A percentile compares a stretch with the other conserved stretches of the same genome.
These are phyloP conservation scores for Gymnoscopelus braueri DNA, from an alignment of 2,797 vertebrate genomes.

Conservation along the genomic window DNA sequence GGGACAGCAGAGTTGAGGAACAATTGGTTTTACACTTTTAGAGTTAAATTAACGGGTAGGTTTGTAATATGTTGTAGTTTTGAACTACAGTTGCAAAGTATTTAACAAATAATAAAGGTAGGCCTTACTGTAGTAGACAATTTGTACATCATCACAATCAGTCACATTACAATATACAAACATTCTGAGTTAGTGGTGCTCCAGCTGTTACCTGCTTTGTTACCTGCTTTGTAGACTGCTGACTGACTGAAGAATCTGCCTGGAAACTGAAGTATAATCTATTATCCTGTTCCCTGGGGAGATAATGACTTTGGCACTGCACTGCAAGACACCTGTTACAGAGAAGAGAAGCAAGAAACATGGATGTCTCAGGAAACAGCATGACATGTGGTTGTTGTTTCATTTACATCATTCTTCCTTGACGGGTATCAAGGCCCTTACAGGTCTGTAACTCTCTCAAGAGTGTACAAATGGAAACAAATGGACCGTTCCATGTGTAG, in stretches of 20 bases:
- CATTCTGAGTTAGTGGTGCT: background rate
- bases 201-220: slow-evolving; percentile 46
- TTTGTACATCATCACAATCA: background rate
- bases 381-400: too few relatives aligned
- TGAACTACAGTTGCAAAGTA: too few relatives aligned
- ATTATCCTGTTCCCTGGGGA: slow-evolving; percentile 34
- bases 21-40: background rate
- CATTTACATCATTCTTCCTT: background rate
- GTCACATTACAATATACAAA: background rate
- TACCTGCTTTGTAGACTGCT: slow-evolving; percentile 41
- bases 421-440: background rate
- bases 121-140: background rate
- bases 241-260: slow-evolving; percentile 41
- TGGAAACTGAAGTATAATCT: slow-evolving; percentile 61
- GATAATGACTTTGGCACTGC: slow-evolving; percentile 56
- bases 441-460: too few relatives aligned
- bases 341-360: background rate
- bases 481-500: too few relatives aligned
- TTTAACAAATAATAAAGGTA: too few relatives aligned
- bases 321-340: slow-evolving; percentile 59
- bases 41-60: background rate
- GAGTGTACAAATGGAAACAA: too few relatives aligned
- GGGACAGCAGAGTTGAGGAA: background rate
- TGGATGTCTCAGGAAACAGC: background rate
- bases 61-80: background rate